Evolutionary conservation across 1,140 invertebrate species (phyloP).

Genomic region (Lamellibrachia luymesi): DNA sequence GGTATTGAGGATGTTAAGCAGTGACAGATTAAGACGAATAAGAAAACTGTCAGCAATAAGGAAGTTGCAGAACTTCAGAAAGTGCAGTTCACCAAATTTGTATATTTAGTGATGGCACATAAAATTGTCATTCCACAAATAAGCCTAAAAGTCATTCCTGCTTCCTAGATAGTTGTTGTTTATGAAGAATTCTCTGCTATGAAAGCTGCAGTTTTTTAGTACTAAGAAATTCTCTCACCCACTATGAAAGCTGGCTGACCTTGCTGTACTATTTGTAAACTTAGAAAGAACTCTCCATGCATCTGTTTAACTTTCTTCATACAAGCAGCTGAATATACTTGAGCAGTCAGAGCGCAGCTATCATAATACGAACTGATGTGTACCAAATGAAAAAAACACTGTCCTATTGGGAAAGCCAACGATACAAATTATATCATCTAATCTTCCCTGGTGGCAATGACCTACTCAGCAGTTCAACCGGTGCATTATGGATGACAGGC

Average conservation of each 20-base stretch:
- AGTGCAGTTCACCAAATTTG: background rate
- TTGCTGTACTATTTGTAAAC: background rate
- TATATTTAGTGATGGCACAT: background rate
- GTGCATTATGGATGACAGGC: background rate
- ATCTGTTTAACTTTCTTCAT: background rate
- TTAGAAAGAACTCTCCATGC: background rate
- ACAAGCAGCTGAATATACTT: background rate
- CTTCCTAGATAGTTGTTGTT: background rate
- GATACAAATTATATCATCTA: background rate
- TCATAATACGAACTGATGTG: background rate
- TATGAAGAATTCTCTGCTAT: background rate
- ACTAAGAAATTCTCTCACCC: background rate
- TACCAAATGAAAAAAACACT: background rate
- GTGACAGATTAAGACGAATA: background rate
- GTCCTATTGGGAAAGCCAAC: slow-evolving; percentile 3
- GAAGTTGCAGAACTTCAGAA: background rate
- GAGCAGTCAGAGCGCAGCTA: background rate
- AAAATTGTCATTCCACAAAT: background rate
- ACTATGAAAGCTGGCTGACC: background rate
- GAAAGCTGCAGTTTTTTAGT: background rate
- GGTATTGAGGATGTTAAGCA: background rate
- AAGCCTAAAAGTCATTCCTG: background rate
- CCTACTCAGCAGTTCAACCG: background rate
- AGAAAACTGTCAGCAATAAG: background rate
- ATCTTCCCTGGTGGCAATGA: background rate